Evolutionary conservation across 2,113 vertebrate species (phyloP).

Genomic region (Apodemus sylvaticus): DNA sequence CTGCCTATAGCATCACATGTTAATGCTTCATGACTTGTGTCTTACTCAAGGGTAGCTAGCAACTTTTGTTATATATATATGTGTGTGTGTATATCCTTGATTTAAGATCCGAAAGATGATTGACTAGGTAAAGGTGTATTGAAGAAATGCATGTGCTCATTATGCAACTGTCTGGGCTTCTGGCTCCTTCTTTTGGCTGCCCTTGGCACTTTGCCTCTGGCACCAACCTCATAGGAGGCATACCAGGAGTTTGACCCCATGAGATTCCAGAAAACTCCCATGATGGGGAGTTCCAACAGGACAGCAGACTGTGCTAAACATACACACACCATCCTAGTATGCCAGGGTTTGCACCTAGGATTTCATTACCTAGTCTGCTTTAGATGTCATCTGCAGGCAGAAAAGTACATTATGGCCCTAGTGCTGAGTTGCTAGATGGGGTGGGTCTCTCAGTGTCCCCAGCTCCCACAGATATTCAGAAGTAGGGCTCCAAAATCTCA

Average conservation of each 20-base stretch:
- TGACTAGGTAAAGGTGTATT: background rate
- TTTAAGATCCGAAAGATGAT: background rate
- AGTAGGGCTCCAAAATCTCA: background rate
- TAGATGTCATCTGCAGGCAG: background rate
- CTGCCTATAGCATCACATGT: background rate
- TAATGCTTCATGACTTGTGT: background rate
- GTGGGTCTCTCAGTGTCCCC: background rate
- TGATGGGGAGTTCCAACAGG: background rate
- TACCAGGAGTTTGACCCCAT: background rate
- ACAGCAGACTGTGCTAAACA: background rate
- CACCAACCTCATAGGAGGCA: background rate
- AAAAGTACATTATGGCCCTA: background rate
- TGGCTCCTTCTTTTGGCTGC: background rate
- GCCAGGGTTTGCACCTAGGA: background rate
- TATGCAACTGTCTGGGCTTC: background rate
- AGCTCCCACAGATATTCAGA: background rate
- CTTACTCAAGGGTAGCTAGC: background rate
- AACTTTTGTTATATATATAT: background rate
- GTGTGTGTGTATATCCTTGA: background rate
- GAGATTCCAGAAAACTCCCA: background rate
- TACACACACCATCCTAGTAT: background rate
- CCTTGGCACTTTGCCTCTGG: background rate
- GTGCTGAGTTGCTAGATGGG: background rate
- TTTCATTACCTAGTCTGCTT: background rate
- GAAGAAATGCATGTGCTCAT: background rate